Evolutionary conservation across 92 coral and sea anemone genomes (phyloP).

Genomic region (Metridium senile): DNA sequence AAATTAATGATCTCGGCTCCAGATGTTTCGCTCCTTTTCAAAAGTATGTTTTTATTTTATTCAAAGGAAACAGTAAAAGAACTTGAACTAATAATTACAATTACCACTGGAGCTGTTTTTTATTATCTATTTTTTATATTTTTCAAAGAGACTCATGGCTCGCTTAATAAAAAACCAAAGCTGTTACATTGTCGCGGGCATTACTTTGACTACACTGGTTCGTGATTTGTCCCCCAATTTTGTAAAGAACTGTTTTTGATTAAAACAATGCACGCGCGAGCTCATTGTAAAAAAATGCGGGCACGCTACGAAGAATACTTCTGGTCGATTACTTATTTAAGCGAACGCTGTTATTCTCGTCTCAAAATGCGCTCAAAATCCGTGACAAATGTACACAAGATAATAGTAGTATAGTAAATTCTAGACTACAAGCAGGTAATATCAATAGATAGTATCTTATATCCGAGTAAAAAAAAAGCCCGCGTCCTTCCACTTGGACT

Average conservation of each 20-base stretch:
- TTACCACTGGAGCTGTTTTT: background rate
- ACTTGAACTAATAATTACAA: background rate
- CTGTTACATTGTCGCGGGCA: background rate
- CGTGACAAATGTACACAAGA: slow-evolving; percentile 16
- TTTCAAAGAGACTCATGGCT: slow-evolving; percentile 3
- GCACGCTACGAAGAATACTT: background rate
- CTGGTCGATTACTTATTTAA: background rate
- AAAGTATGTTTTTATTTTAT: background rate
- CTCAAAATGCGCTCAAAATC: background rate
- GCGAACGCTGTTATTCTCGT: background rate
- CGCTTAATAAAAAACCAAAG: background rate
- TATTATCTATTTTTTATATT: too few relatives aligned
- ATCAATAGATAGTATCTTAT: slow-evolving; percentile 21
- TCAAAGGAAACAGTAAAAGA: slow-evolving; percentile 14
- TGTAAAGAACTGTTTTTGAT: background rate
- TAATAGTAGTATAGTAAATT: background rate
- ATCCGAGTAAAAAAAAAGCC: background rate
- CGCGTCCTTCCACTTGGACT: background rate
- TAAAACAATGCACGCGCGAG: slow-evolving; percentile 6
- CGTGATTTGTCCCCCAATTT: slow-evolving; percentile 2
- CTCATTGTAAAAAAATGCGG: background rate
- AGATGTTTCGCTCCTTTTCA: slow-evolving; percentile 51
- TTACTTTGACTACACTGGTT: background rate
- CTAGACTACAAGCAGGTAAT: background rate
- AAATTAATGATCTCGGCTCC: slow-evolving; percentile 67